A percentile compares a stretch with the other conserved stretches of the same genome.
These are phyloP conservation scores for Neodontobutis hainanensis DNA, from an alignment of 2,113 vertebrate genomes.

Conservation along the genomic window DNA sequence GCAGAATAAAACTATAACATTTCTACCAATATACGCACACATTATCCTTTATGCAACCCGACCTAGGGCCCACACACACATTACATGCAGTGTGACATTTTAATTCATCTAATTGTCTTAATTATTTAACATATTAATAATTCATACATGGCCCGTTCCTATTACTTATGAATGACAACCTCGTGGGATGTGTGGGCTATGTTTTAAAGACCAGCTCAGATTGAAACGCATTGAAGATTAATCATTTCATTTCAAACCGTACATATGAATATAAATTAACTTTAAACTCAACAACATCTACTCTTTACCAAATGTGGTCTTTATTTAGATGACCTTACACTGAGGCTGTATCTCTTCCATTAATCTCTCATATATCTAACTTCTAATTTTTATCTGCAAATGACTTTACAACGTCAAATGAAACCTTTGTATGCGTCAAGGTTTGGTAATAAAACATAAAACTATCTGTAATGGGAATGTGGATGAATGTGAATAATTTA, in stretches of 20 bases:
- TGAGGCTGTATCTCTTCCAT: not conserved
- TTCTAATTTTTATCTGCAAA: too few relatives aligned
- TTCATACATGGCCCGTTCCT: conserved; percentile 10
- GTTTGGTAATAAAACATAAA: too few relatives aligned
- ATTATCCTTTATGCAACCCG: not conserved
- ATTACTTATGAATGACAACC: conserved; percentile 10
- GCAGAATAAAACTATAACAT: not conserved
- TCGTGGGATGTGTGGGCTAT: conserved; percentile 2
- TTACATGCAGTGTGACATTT: conserved; percentile 3
- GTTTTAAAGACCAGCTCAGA: conserved; percentile 5
- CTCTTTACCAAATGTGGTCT: conserved; percentile 3
- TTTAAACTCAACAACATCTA: not conserved
- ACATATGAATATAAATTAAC: conserved; percentile 2
- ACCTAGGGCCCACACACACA: conserved; percentile 1
- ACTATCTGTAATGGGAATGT: too few relatives aligned
- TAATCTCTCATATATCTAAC: too few relatives aligned
- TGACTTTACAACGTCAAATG: too few relatives aligned
- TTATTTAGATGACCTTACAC: not conserved
- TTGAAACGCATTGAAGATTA: conserved; percentile 13
- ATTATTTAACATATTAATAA: conserved; percentile 14
- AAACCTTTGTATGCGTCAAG: too few relatives aligned
- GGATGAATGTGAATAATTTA: too few relatives aligned
- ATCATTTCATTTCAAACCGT: not conserved
- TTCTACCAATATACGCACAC: not conserved
- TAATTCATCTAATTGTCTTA: conserved; percentile 16